Evolutionary conservation across 2,888 invertebrate species (phyloP), one percentile per base, ranked within the genome.

Genomic region (Halictus quadricinctus): DNA sequence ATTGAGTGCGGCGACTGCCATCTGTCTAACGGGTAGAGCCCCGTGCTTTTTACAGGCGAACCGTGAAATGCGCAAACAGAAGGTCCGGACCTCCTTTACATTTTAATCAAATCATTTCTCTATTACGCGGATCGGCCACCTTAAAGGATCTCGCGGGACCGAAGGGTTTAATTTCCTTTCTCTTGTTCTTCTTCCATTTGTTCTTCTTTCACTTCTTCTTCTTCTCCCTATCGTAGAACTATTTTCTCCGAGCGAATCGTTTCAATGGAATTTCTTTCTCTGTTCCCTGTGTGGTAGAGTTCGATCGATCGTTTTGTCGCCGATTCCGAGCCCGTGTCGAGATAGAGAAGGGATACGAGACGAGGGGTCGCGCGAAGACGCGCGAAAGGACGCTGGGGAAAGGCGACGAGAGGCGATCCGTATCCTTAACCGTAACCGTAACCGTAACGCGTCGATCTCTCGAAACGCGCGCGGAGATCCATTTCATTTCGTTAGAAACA

Each of bases 61-160:
- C 93, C 94, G 94, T 94, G 94, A 94, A 94, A 94, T 94, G 94
- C 94, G 94, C 94, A 94, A 94, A 94, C 94, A 94, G 94, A 94
- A 94, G 94, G 93, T 82, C 84, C 88, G 88, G 88, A 89, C 87
- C 94, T 94, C 90, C 92, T 94, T 94, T 94, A 94, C 94, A 94
- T 94, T 94, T 94, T 94, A 94, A 94, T 94, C 94, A 94, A 94
- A 94, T 94, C 93, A 94, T 94, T 94, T 93, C 93, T 94, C 92
- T 92, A 92, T 93, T 93, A 94, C 91, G 93, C 91, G 91, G 91
- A 91, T 92, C 92, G 90, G 88, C 89, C 87, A 84, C 86, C 89
- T 90, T 90, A 89, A 91, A 90, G 90, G 88, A 92, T 91, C 93
- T 91, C 93, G 90, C 92, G 93, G 92, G 92, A 92, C 92, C 90